phyloP scores from a whole-genome alignment of 2,113 vertebrate species.

The Otus sunia region DNA sequence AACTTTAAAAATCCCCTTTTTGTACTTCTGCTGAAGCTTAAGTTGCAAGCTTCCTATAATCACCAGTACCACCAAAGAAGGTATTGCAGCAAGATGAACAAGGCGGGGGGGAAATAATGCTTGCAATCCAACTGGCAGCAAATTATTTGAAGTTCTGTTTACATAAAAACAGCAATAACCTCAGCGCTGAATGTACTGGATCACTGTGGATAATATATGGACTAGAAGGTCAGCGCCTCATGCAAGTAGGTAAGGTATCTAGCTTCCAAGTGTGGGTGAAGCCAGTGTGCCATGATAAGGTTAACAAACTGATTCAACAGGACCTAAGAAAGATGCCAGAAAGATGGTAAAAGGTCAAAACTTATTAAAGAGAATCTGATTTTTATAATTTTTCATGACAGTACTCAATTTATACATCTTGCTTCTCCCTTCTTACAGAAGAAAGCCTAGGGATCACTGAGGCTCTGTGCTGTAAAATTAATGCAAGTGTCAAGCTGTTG shows the following conservation, averaged over 20 bases:
- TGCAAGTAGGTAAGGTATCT: background rate
- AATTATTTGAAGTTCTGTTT: conserved; percentile 60
- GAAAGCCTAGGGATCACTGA: conserved; percentile 21
- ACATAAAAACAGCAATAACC: conserved; percentile 37
- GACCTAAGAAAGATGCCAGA: background rate
- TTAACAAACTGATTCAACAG: background rate
- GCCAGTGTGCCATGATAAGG: background rate
- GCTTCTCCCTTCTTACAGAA: background rate
- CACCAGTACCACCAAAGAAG: conserved; percentile 73
- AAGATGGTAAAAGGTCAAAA: background rate
- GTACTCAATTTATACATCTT: background rate
- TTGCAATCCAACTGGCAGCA: conserved; percentile 65
- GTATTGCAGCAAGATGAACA: conserved; percentile 29
- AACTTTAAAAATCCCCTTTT: conserved; percentile 37
- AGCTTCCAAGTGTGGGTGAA: background rate
- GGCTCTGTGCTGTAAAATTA: conserved; percentile 41
- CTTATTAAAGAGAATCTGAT: background rate
- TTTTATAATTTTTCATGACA: background rate
- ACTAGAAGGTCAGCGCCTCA: background rate
- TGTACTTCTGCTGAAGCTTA: conserved; percentile 20
- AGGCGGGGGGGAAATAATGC: background rate
- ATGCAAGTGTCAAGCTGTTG: conserved; percentile 65
- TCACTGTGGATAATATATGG: background rate
- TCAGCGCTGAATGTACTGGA: conserved; percentile 35
- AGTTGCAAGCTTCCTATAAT: conserved; percentile 30